phyloP scores from a whole-genome alignment of 2,113 vertebrate genomes.

The Notothenia coriiceps region DNA sequence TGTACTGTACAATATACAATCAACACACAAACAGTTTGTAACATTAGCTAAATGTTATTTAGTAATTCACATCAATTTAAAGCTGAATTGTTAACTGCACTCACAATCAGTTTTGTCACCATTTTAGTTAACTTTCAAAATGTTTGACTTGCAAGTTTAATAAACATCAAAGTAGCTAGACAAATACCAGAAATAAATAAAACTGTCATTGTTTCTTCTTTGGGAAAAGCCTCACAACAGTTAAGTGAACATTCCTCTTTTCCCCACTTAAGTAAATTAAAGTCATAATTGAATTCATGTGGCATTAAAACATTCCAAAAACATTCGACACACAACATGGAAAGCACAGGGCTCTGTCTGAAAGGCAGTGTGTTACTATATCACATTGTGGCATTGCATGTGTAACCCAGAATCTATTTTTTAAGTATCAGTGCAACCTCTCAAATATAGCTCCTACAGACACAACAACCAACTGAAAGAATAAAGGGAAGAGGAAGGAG shows the following conservation, averaged over 20 bases:
- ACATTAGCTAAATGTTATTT: too few relatives aligned
- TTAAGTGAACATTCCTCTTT: neutral
- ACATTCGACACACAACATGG: neutral
- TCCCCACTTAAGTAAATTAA: slow-evolving; percentile 12
- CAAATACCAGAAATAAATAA: neutral
- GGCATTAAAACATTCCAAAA: slow-evolving; percentile 4
- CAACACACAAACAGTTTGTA: neutral
- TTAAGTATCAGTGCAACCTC: neutral
- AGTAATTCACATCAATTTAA: neutral
- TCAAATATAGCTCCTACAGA: neutral
- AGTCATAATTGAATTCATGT: slow-evolving; percentile 15
- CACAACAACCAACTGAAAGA: neutral
- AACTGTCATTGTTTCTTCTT: neutral
- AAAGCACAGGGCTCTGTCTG: neutral
- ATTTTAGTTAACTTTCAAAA: neutral
- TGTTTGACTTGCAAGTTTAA: neutral
- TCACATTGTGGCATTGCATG: too few relatives aligned
- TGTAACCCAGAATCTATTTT: slow-evolving; percentile 2
- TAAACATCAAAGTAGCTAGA: neutral
- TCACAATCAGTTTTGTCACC: neutral
- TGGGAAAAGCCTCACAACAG: neutral
- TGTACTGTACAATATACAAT: neutral
- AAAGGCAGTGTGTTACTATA: neutral
- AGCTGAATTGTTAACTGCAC: neutral
- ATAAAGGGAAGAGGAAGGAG: slow-evolving; percentile 37